Conservation (phyloP, 2,113 vertebrate species). For the Vimba vimba region DNA sequence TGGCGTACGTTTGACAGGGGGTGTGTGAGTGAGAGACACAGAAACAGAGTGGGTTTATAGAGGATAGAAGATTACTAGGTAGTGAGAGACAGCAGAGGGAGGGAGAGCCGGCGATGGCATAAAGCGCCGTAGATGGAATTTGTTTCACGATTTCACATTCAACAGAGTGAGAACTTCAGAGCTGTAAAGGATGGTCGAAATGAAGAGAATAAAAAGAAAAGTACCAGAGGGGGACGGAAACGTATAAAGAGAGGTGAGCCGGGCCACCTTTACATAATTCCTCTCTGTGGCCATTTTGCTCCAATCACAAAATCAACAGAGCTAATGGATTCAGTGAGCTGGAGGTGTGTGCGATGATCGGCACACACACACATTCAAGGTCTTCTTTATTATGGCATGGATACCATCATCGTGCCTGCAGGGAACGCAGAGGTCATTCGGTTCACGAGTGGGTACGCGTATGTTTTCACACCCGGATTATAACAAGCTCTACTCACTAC, state of each 20-base stretch:
- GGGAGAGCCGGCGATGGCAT: not conserved
- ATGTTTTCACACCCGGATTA: not conserved
- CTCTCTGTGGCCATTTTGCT: conserved; percentile 54
- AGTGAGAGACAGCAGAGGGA: conserved; percentile 40
- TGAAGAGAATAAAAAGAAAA: conserved; percentile 54
- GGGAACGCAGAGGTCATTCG: not conserved
- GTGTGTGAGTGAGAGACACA: conserved; percentile 38
- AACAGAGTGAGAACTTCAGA: conserved; percentile 3
- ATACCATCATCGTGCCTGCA: conserved; percentile 57
- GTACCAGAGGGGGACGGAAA: conserved; percentile 42
- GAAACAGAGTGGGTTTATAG: conserved; percentile 39
- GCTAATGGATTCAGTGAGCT: conserved; percentile 68
- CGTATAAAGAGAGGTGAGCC: conserved; percentile 28
- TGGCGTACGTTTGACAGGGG: conserved; percentile 1
- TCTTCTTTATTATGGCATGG: conserved; percentile 62
- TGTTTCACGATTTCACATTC: conserved; percentile 39
- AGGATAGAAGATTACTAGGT: conserved; percentile 47
- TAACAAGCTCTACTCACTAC: conserved; percentile 8
- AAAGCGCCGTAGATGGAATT: not conserved
- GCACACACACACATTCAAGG: conserved; percentile 6
- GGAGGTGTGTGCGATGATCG: conserved; percentile 28
- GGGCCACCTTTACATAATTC: conserved; percentile 57
- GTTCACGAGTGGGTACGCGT: conserved; percentile 5
- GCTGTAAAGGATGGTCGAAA: not conserved
- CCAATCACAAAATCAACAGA: conserved; percentile 64